Evolutionary conservation across 2,797 vertebrate genomes (phyloP).

Genomic region (Xenopus petersii): DNA sequence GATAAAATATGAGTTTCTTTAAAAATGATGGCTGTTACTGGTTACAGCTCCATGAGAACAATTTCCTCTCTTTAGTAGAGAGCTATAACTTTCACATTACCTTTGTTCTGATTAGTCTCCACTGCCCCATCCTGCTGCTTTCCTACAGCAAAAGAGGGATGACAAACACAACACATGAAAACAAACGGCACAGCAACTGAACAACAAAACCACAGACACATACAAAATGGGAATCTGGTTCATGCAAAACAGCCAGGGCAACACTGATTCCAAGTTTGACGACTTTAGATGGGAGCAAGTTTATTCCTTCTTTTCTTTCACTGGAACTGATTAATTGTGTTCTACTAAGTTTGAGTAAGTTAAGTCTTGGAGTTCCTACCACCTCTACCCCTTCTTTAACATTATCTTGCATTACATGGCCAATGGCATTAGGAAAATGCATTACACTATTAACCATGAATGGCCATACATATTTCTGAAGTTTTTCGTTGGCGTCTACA

Average conservation of each 20-base stretch:
- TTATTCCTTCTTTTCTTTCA: too few relatives aligned
- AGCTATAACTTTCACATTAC: constrained; percentile 60
- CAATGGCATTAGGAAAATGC: too few relatives aligned
- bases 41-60: too few relatives aligned
- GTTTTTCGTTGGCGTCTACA: background rate
- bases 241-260: constrained; percentile 17
- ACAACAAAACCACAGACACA: constrained; percentile 19
- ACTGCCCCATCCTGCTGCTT: constrained; percentile 86
- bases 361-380: constrained; percentile 3
- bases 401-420: too few relatives aligned
- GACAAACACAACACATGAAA: constrained; percentile 60
- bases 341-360: background rate
- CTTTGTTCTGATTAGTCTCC: constrained; percentile 93
- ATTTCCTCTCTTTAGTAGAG: background rate
- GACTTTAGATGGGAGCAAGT: too few relatives aligned
- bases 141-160: constrained; percentile 69
- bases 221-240: constrained; percentile 6
- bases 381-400: background rate
- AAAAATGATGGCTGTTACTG: too few relatives aligned
- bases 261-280: background rate
- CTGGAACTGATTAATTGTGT: too few relatives aligned
- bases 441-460: background rate
- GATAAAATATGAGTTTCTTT: too few relatives aligned
- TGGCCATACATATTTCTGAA: background rate
- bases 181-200: constrained; percentile 37